Base-by-base conservation (phyloP, 2,888 invertebrate species). In the Junonia oenone region DNA sequence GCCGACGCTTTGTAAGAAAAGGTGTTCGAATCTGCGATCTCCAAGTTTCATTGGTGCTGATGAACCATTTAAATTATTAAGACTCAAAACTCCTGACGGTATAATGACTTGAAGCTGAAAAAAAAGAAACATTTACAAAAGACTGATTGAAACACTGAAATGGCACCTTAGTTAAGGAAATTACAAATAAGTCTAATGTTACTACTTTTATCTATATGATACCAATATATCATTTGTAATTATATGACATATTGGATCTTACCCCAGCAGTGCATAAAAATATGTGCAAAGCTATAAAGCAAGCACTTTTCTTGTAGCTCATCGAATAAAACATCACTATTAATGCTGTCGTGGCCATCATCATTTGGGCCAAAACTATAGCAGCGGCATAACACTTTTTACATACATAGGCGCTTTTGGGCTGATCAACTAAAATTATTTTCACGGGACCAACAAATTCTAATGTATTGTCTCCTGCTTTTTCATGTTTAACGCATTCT, bases 371-470 rank as follows among this genome's bases (percentile, higher is more conserved):
- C 2, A 80, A 13, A 1, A 66, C 61, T 9, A 83, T 56, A 2
- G 70, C 43, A 0, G 70, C 74, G 2, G 80, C 69, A 11, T 53
- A 48, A 14, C 52, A 55, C 2, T 17, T 37, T 50, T 52, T 55
- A 4, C 22, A 6, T 8, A 11, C 11, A 29, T 63, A 59, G 3
- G 45, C 40, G 6, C 6, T 15, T 15, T 59, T 55, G 0, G 74
- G 64, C 1, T 74, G 68, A 13, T 83, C 78, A 1, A 84, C 69
- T n/a, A 83, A 60, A 37, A 81, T 60, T 47, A 84, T 79, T 63
- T 76, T 83, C 13, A 84, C 81, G 0, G 81, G 81, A 3, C 84
- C 83, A 2, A 77, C 67, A 40, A 79, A 83, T 56, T 81, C 80
- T 13, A 65, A 45, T 4, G 59, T 58, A 17, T 64, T 58, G 14